Evolutionary conservation across 1,140 invertebrate genomes (phyloP).

Genomic region (Bombus breviceps): DNA sequence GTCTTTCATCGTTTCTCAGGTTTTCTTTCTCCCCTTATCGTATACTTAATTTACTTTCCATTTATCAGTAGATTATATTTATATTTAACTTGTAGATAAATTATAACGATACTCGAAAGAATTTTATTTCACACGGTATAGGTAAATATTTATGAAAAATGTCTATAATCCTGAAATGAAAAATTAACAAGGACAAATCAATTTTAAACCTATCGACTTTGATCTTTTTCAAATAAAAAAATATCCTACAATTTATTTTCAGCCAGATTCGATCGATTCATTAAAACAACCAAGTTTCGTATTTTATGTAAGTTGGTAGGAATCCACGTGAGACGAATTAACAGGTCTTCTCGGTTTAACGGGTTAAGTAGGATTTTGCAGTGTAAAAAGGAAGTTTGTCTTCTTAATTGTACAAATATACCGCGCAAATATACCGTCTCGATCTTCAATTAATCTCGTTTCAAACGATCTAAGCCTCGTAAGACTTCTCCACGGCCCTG

Average conservation of each 20-base stretch:
- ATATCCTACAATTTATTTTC: too few species aligned
- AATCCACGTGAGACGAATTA: too few species aligned
- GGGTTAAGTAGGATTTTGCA: too few species aligned
- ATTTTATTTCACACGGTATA: not conserved
- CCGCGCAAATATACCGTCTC: not conserved
- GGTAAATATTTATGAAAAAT: too few species aligned
- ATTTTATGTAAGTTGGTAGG: too few species aligned
- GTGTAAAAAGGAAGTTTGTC: too few species aligned
- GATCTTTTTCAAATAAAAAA: not conserved
- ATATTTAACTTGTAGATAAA: not conserved
- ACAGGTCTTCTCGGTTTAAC: too few species aligned
- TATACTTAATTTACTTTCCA: not conserved
- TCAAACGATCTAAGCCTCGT: not conserved
- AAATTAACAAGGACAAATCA: not conserved
- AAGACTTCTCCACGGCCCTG: not conserved
- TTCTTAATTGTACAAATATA: not conserved
- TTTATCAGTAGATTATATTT: not conserved
- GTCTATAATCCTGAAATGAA: not conserved
- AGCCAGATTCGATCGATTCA: too few species aligned
- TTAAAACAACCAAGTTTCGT: too few species aligned
- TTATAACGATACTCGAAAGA: not conserved
- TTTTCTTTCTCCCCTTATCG: not conserved
- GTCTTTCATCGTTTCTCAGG: too few species aligned
- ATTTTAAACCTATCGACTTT: not conserved
- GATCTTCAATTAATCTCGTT: not conserved